These are phyloP conservation scores for Lutraria lutraria DNA, from an alignment of 2,888 invertebrate species.

Conservation along the genomic window DNA sequence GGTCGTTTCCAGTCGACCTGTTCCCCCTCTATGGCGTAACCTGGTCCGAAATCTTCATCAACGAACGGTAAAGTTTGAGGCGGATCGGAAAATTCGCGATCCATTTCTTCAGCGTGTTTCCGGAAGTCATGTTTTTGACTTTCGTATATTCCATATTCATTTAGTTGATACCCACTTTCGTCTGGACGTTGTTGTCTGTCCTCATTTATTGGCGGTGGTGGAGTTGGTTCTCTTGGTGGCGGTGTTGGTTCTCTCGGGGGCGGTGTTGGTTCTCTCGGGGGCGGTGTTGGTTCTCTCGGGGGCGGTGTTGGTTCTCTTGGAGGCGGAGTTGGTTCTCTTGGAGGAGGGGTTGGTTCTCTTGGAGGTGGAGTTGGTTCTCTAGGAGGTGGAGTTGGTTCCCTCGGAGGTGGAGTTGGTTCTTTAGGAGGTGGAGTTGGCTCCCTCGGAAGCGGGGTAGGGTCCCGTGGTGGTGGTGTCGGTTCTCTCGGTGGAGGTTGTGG, in stretches of 20 bases:
- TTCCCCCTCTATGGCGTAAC: conserved; percentile 72
- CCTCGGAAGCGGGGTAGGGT: conserved; percentile 42
- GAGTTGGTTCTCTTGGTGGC: conserved; percentile 51
- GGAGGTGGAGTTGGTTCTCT: conserved; percentile 42
- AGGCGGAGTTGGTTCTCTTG: conserved; percentile 39
- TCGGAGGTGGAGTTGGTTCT: conserved; percentile 48
- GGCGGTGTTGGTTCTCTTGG: conserved; percentile 47
- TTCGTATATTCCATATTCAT: conserved; percentile 63
- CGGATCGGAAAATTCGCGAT: conserved; percentile 57
- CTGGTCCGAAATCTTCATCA: conserved; percentile 76
- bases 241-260: conserved; percentile 45
- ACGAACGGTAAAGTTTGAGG: conserved; percentile 66
- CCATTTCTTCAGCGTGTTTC: conserved; percentile 55
- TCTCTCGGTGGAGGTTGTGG: no score
- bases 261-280: conserved; percentile 30
- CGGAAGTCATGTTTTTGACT: conserved; percentile 63
- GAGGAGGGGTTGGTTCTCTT: conserved; percentile 45
- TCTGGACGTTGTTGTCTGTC: background rate
- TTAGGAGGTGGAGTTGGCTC: conserved; percentile 42
- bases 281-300: conserved; percentile 49
- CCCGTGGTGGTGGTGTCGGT: background rate
- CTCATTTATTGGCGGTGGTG: conserved; percentile 16
- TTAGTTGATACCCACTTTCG: conserved; percentile 43
- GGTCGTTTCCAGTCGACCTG: conserved; percentile 81
- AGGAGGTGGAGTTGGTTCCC: conserved; percentile 40